Evolutionary conservation across 2,113 vertebrate genomes (phyloP).

Genomic region (Anguilla rostrata): DNA sequence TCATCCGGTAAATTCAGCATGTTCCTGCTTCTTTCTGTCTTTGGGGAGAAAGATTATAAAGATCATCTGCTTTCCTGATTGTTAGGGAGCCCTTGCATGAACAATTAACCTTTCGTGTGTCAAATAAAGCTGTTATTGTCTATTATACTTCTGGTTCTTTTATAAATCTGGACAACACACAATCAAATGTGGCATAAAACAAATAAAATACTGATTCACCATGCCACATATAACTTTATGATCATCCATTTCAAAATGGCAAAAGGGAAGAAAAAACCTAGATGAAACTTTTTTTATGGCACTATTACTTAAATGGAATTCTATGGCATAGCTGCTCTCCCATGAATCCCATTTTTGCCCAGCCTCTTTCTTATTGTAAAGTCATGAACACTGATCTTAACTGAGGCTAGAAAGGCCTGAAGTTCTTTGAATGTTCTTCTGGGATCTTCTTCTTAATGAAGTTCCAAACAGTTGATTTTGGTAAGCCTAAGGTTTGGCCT

Average conservation of each 20-base stretch:
- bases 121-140: not conserved
- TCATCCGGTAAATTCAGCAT: conserved; percentile 9
- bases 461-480: too few species aligned
- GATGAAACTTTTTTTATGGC: too few species aligned
- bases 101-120: not conserved
- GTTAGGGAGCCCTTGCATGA: not conserved
- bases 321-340: too few species aligned
- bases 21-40: not conserved
- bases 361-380: too few species aligned
- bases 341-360: too few species aligned
- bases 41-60: not conserved
- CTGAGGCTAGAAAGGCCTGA: too few species aligned
- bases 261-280: too few species aligned
- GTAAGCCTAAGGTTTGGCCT: too few species aligned
- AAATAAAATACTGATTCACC: not conserved
- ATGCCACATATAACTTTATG: not conserved
- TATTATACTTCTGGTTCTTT: not conserved
- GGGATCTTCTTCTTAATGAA: too few species aligned
- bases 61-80: not conserved
- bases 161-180: not conserved
- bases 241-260: too few species aligned
- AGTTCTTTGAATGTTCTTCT: too few species aligned
- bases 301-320: not conserved
- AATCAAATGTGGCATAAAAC: not conserved
- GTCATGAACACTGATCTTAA: too few species aligned